Base-by-base conservation (phyloP, 1,140 invertebrate species). In the Bradysia coprophila region DNA sequence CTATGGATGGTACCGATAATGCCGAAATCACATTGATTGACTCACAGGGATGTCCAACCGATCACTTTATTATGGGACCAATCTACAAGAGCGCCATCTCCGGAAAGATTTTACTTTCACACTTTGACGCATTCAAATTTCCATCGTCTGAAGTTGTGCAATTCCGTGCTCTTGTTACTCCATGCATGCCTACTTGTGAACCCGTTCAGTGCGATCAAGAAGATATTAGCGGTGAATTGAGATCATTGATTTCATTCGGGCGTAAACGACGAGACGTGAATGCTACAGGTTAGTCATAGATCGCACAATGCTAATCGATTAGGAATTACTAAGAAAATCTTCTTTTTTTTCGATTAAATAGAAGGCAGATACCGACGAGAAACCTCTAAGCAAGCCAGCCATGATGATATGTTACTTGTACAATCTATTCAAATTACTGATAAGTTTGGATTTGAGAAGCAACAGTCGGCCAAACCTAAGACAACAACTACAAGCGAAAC, bases 91-190 rank as follows among this genome's bases (percentile, higher is more conserved):
- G 83, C 11, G 64, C 72, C 18, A 64, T 71, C 43, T 74, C 75
- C 19, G 77, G 77, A 57, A 85, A 85, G 73, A 77, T 85, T 40
- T 65, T 94, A 6, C 61, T 89, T n/a, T 88, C 87, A 6, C 81
- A 88, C 57, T 93, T 94, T 62, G 89, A 94, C 57, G 90, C 90
- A 9, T 94, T 94, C 73, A 92, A 93, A 59, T 94, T 94, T 68
- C 89, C 90, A 1, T 88, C 87, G 13, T 91, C 87, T 0, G 88
- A 92, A 57, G 78, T 92, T 10, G 90, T 94, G 0, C 88, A 94
- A 62, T 94, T 94, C 75, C 75, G 88, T 38, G 90, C 89, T 2
- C 55, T 93, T 49, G 88, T 94, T 1, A 92, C 88, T 3, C 90
- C 90, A 0, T 93, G 90, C 53, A 82, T 93, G 76, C 86, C 87